Percentiles rank a stretch among this genome's conserved stretches.
Conservation (phyloP, 2,797 vertebrate species). For the Lateolabrax maculatus region DNA sequence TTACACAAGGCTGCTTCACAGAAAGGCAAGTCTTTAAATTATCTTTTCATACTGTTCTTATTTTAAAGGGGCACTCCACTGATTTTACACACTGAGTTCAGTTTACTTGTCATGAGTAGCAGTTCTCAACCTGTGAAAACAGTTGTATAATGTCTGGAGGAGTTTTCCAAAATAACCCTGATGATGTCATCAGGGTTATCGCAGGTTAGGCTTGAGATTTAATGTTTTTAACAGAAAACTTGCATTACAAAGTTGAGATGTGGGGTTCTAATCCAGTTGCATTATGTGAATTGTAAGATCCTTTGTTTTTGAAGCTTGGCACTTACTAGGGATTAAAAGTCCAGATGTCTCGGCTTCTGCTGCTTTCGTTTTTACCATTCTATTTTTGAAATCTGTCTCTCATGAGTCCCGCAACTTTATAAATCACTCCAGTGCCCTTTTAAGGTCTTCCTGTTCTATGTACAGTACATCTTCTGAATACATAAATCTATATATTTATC, state of each 20-base stretch:
- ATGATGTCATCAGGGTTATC: neutral
- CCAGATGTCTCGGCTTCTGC: neutral
- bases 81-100: neutral
- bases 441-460: neutral
- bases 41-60: neutral
- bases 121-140: neutral
- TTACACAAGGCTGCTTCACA: conserved; percentile 83
- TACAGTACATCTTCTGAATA: neutral
- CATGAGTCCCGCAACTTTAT: neutral
- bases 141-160: neutral
- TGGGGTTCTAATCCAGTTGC: no score
- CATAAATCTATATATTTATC: conserved; percentile 4
- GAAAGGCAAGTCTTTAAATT: conserved; percentile 58
- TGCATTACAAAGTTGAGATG: neutral
- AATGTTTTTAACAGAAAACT: neutral
- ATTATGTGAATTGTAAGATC: no score
- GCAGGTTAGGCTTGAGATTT: no score
- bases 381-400: neutral
- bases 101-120: neutral
- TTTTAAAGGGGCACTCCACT: neutral
- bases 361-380: neutral
- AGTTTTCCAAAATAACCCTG: neutral
- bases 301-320: neutral
- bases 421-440: neutral
- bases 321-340: neutral